phyloP scores from a whole-genome alignment of 2,888 invertebrate genomes.

The Chrysolina oricalcia region DNA sequence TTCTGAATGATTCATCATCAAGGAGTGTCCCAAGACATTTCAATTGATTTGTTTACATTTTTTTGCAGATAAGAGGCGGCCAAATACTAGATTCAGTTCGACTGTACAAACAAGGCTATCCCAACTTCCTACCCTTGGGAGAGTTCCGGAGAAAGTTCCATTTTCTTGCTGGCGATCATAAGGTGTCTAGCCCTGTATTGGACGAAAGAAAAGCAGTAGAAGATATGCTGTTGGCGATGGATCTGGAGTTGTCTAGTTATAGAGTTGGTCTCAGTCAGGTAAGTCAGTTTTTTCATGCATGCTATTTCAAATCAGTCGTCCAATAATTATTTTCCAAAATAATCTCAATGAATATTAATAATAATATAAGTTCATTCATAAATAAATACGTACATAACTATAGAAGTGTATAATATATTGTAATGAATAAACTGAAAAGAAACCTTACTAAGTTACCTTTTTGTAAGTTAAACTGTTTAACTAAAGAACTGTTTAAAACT shows the following conservation, averaged over 20 bases:
- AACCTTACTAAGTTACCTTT: too few relatives aligned
- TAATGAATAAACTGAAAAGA: too few relatives aligned
- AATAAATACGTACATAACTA: too few relatives aligned
- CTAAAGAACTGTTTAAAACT: too few relatives aligned
- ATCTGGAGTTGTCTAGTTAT: conserved; percentile 89
- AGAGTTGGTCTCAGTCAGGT: conserved; percentile 95
- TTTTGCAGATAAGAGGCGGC: conserved; percentile 86
- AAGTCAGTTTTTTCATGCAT: conserved; percentile 67
- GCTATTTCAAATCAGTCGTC: conserved; percentile 11
- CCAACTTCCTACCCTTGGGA: conserved; percentile 89
- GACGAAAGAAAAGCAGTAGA: conserved; percentile 83
- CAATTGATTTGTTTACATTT: too few relatives aligned
- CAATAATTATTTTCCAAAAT: background rate
- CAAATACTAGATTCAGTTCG: conserved; percentile 92
- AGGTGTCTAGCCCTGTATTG: conserved; percentile 69
- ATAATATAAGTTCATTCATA: too few relatives aligned
- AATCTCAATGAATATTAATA: too few relatives aligned
- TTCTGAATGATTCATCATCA: too few relatives aligned
- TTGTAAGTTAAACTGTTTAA: too few relatives aligned
- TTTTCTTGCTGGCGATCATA: conserved; percentile 73
- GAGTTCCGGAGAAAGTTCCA: conserved; percentile 92
- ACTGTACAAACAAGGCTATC: conserved; percentile 94
- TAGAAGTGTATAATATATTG: too few relatives aligned
- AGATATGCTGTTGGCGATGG: conserved; percentile 87
- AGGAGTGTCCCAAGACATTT: too few relatives aligned